These are phyloP conservation scores for Serrognathus titanus DNA, from an alignment of 2,888 invertebrate species.

Conservation along the genomic window DNA sequence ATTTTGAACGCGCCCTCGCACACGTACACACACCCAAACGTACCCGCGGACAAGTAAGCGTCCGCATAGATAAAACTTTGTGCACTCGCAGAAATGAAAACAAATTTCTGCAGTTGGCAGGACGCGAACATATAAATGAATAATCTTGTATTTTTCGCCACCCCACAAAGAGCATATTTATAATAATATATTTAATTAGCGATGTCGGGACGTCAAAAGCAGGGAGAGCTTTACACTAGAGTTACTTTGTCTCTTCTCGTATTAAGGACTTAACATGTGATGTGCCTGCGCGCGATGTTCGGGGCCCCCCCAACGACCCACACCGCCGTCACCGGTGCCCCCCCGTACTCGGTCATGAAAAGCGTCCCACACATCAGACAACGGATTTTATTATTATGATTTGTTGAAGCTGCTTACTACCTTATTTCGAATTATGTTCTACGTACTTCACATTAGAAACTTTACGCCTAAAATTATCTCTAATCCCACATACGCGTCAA, in stretches of 20 bases:
- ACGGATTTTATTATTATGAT: conserved; percentile 2
- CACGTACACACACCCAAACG: neutral
- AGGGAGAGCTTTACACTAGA: conserved; percentile 43
- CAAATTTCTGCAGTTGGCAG: conserved; percentile 8
- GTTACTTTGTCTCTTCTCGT: conserved; percentile 42
- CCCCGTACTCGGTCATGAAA: neutral
- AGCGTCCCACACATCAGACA: neutral
- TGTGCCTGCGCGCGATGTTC: conserved; percentile 25
- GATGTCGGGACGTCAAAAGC: conserved; percentile 46
- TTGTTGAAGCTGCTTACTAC: neutral
- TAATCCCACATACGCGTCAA: no score
- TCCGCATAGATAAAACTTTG: neutral
- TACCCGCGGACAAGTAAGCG: neutral
- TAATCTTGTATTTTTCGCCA: conserved; percentile 42
- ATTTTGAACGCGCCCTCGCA: neutral
- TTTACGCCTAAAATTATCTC: neutral
- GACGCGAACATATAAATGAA: conserved; percentile 32
- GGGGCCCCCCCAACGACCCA: conserved; percentile 1
- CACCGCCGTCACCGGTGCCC: neutral
- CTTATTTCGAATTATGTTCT: neutral
- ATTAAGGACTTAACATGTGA: conserved; percentile 34
- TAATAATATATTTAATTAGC: conserved; percentile 48
- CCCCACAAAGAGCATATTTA: conserved; percentile 42
- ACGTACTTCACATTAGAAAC: neutral
- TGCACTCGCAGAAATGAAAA: conserved; percentile 3